Evolutionary conservation across 2,888 invertebrate species (phyloP).

Genomic region (Agrilus mali): DNA sequence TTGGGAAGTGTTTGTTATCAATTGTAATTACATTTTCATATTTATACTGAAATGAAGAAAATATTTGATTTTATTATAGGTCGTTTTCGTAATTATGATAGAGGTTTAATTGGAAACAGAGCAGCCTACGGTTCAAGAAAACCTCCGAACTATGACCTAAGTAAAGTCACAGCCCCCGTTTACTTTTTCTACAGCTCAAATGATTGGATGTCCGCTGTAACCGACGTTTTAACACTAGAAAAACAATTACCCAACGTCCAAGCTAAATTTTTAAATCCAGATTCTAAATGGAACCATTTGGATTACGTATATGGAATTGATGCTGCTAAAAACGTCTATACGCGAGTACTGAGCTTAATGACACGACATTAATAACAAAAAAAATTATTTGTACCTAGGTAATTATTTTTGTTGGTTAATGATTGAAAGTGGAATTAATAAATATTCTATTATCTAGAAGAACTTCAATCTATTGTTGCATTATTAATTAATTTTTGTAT

Average conservation of each 20-base stretch:
- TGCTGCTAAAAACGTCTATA: conserved; percentile 1
- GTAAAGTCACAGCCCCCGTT: conserved; percentile 29
- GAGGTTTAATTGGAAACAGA: conserved; percentile 11
- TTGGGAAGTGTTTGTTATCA: no score
- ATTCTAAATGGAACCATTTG: conserved; percentile 44
- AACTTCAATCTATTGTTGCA: no score
- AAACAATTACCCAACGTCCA: conserved; percentile 31
- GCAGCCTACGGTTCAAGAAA: conserved; percentile 19
- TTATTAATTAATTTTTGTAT: no score
- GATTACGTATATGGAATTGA: conserved; percentile 54
- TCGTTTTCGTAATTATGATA: conserved; percentile 16
- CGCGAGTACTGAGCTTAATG: no score
- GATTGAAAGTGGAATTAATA: no score
- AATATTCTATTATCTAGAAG: no score
- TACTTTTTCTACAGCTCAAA: conserved; percentile 33
- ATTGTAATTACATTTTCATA: no score
- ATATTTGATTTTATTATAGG: conserved; percentile 7
- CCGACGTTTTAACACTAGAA: conserved; percentile 35
- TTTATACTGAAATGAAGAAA: no score
- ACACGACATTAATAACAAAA: no score
- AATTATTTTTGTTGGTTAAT: no score
- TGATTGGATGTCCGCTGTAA: conserved; percentile 35
- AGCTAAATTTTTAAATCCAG: conserved; percentile 38
- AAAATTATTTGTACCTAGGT: no score
- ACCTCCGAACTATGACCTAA: conserved; percentile 31